Base-by-base conservation (phyloP, 2,113 vertebrate species). In the Bujurquina vittata region DNA sequence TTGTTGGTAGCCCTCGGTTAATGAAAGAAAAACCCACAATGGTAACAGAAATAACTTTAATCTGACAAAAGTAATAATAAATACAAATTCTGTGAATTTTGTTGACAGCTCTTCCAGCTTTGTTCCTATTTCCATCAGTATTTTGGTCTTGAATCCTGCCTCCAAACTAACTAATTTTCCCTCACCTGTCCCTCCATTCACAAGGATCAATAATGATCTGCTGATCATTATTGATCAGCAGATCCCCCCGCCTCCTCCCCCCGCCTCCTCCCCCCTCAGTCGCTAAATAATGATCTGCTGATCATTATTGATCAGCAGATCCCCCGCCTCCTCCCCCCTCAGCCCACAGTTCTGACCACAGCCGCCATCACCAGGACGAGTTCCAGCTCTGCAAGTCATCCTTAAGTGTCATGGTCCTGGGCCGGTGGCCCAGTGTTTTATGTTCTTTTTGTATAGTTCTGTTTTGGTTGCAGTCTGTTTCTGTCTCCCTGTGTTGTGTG, bases 371-470 rank as follows among this genome's bases (percentile, higher is more conserved):
- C 5, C 93, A 91, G 11, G 95, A 95, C 0, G 94, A 94, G 82
- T 98, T 98, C 88, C 96, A 96, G 88, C 96, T 97, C 90, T 98
- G 97, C 96, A 98, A 98, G 89, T 98, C 97, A 0, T 97, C 97
- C 76, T 97, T 97, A 67, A 97, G 94, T 26, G 26, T 26, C 26
- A 26, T 26, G 26, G 26, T 26, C 26, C 26, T 26, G 26, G 26
- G 26, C 26, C 26, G 26, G 26, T 26, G 26, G 26, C 26, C 26
- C 3, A 26, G 2, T 26, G 26, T 26, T 2, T 26, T 26, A 26
- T 26, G 26, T 26, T 26, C 26, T 26, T 26, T 26, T 26, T 26
- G 2, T 26, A 26, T 26, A 26, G 26, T 26, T 26, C 26, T 26
- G 26, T 26, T 26, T 26, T 26, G 26, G 26, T 26, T 26, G 26